Evolutionary conservation across 2,113 vertebrate species (phyloP).

Genomic region (Cathartes aura): DNA sequence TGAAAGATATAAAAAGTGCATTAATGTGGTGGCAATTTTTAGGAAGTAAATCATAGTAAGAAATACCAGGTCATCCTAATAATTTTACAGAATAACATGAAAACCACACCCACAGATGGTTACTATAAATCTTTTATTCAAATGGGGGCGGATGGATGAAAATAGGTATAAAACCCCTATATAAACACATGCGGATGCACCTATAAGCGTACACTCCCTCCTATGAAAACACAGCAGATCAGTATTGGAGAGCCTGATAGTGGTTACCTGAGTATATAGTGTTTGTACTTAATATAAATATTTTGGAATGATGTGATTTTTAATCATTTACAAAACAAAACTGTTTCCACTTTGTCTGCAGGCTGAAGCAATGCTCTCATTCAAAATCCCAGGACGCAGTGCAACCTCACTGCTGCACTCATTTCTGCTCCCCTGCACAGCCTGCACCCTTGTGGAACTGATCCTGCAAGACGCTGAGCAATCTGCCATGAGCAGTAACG

Average conservation of each 20-base stretch:
- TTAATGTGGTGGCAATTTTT: background rate
- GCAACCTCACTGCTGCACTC: background rate
- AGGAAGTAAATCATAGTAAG: background rate
- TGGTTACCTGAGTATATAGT: background rate
- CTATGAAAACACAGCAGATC: background rate
- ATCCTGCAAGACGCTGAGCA: background rate
- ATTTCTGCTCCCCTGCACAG: background rate
- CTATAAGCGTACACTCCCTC: background rate
- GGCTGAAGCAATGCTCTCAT: background rate
- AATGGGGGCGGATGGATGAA: background rate
- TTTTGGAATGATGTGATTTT: background rate
- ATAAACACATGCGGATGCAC: background rate
- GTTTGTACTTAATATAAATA: background rate
- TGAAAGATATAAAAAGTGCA: background rate
- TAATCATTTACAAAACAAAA: background rate
- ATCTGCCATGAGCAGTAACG: background rate
- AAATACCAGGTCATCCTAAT: background rate
- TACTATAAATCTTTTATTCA: background rate
- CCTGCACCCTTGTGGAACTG: background rate
- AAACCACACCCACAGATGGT: background rate
- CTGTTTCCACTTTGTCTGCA: background rate
- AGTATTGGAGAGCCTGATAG: background rate
- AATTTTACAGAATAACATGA: background rate
- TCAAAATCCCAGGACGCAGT: background rate
- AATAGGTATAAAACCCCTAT: background rate